Conservation (phyloP, 1,140 invertebrate genomes). For the Mesaphorura yosii region DNA sequence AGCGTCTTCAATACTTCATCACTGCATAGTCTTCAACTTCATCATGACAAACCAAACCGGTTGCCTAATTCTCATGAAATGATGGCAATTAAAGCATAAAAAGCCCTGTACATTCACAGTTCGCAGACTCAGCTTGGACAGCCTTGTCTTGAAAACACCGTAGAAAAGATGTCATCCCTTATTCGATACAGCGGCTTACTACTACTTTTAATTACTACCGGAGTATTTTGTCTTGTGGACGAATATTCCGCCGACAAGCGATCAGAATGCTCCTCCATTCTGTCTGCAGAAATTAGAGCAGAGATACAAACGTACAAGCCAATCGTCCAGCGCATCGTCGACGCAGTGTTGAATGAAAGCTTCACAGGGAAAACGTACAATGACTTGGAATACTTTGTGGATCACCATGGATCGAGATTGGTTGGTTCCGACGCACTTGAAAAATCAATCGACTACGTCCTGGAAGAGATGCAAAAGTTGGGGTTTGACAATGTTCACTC, state of each 20-base stretch:
- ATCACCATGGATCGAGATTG: constrained; percentile 56
- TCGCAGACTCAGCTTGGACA: neutral
- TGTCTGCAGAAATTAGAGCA: constrained; percentile 1
- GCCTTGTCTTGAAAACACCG: too few species aligned
- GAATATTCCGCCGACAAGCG: neutral
- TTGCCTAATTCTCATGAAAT: too few species aligned
- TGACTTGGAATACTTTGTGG: constrained; percentile 53
- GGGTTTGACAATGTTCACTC: constrained; percentile 50
- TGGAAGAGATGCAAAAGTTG: constrained; percentile 42
- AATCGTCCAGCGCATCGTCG: constrained; percentile 41
- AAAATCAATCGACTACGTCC: constrained; percentile 57
- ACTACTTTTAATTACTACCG: neutral
- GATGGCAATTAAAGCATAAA: too few species aligned
- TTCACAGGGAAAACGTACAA: constrained; percentile 47
- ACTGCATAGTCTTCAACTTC: too few species aligned
- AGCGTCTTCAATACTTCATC: too few species aligned
- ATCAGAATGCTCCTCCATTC: neutral
- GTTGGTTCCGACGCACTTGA: constrained; percentile 53
- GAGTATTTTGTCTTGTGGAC: neutral
- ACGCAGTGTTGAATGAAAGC: constrained; percentile 45
- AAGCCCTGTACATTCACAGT: too few species aligned
- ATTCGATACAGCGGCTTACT: too few species aligned
- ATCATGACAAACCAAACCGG: too few species aligned
- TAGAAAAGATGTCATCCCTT: too few species aligned
- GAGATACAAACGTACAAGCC: constrained; percentile 5